A percentile compares a stretch with the other conserved stretches of the same genome.
phyloP scores from a whole-genome alignment of 2,888 invertebrate genomes.

The Napeogenes sylphis region DNA sequence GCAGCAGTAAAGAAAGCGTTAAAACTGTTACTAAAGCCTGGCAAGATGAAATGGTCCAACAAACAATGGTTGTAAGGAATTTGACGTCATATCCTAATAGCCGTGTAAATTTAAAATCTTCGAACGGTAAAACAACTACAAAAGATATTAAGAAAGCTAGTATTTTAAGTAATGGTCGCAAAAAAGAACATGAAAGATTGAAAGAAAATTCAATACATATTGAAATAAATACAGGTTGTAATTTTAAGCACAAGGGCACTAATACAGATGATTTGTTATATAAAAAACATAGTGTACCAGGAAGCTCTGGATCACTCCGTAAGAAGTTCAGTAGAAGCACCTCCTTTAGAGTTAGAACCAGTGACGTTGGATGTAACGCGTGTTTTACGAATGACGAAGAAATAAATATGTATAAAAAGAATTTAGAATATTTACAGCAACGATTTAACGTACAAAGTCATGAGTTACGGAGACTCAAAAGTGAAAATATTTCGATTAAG shows the following conservation, averaged over 20 bases:
- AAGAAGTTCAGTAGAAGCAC: slow-evolving; percentile 42
- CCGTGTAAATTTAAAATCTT: slow-evolving; percentile 15
- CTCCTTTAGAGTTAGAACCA: slow-evolving; percentile 39
- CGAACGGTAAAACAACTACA: slow-evolving; percentile 21
- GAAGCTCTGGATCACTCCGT: slow-evolving; percentile 14
- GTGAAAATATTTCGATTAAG: slow-evolving; percentile 53
- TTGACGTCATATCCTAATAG: slow-evolving; percentile 35
- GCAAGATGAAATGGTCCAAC: slow-evolving; percentile 57
- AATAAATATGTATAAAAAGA: slow-evolving; percentile 38
- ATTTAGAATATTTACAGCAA: slow-evolving; percentile 45
- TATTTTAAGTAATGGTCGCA: slow-evolving; percentile 1
- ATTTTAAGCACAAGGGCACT: slow-evolving; percentile 22
- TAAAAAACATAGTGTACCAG: slow-evolving; percentile 10
- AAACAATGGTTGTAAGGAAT: slow-evolving; percentile 51
- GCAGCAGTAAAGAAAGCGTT: slow-evolving; percentile 40
- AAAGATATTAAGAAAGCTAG: slow-evolving; percentile 15
- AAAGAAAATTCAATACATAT: background rate
- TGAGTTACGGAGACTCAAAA: slow-evolving; percentile 50
- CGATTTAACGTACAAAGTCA: slow-evolving; percentile 43
- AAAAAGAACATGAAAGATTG: slow-evolving; percentile 9
- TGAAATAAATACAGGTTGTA: slow-evolving; percentile 7
- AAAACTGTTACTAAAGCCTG: slow-evolving; percentile 51
- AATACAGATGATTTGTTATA: slow-evolving; percentile 23
- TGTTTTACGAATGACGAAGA: slow-evolving; percentile 37
- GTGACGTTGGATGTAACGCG: slow-evolving; percentile 44